Conservation (phyloP, 2,113 vertebrate species). For the Melanotaenia duboulayi region DNA sequence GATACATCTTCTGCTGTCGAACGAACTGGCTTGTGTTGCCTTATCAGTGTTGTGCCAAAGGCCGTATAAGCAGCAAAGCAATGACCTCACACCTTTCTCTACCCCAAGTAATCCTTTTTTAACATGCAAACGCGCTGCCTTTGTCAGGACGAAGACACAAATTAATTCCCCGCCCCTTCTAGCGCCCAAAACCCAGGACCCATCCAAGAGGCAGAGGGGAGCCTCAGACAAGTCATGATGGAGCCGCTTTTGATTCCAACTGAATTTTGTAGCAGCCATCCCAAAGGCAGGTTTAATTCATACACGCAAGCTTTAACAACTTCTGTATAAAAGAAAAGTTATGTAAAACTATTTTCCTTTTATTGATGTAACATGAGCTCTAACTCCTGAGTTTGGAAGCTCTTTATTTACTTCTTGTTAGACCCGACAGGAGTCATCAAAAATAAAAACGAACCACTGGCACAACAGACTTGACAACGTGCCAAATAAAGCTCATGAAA, state of each 20-base stretch:
- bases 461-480: conserved; percentile 48
- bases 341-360: no score
- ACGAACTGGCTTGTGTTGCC: conserved; percentile 56
- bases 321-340: not conserved
- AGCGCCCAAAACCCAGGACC: conserved; percentile 27
- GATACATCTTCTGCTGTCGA: conserved; percentile 83
- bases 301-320: not conserved
- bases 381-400: no score
- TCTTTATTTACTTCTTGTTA: no score
- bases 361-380: no score
- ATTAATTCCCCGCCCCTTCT: conserved; percentile 56
- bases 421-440: conserved; percentile 17
- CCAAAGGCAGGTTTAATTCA: conserved; percentile 1
- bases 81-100: conserved; percentile 59
- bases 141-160: conserved; percentile 61
- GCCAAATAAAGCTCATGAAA: conserved; percentile 73
- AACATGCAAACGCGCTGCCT: conserved; percentile 75
- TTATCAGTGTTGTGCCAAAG: conserved; percentile 70
- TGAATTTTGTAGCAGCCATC: conserved; percentile 1
- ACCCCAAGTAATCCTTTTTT: conserved; percentile 58
- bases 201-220: conserved; percentile 40
- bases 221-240: conserved; percentile 69
- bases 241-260: conserved; percentile 71
- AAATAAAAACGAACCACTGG: conserved; percentile 2
- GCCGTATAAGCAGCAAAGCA: conserved; percentile 61